These are phyloP conservation scores for Trachelus stipa DNA, from an alignment of 2,888 invertebrate species.

Conservation along the genomic window DNA sequence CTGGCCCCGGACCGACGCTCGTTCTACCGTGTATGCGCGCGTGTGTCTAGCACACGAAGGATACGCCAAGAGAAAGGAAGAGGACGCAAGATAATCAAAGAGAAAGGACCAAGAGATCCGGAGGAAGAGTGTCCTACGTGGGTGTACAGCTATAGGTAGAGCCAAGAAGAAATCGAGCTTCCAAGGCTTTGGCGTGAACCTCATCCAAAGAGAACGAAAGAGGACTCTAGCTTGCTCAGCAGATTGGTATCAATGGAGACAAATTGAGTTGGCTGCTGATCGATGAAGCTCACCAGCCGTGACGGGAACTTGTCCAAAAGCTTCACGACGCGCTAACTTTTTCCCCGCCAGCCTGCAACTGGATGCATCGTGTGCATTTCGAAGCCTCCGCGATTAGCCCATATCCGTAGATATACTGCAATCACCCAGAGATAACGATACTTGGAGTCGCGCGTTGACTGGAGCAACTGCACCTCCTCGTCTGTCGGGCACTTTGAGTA, in stretches of 20 bases:
- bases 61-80: constrained; percentile 24
- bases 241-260: constrained; percentile 66
- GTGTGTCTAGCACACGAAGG: not conserved
- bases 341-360: not conserved
- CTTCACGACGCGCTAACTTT: not conserved
- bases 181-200: constrained; percentile 3
- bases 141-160: not conserved
- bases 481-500: not conserved
- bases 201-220: not conserved
- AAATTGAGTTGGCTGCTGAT: constrained; percentile 65
- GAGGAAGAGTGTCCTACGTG: not conserved
- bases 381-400: no score
- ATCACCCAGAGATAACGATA: not conserved
- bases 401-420: not conserved
- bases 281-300: constrained; percentile 63
- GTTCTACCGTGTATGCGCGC: not conserved
- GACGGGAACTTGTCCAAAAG: constrained; percentile 39
- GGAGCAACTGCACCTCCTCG: not conserved
- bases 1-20: not conserved
- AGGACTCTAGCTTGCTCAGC: constrained; percentile 55
- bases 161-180: not conserved
- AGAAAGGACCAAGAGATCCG: not conserved
- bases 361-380: not conserved
- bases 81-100: constrained; percentile 10
- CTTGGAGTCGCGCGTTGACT: not conserved